Conservation (phyloP, 2,113 vertebrate species). For the Gnathochromis pfefferi region DNA sequence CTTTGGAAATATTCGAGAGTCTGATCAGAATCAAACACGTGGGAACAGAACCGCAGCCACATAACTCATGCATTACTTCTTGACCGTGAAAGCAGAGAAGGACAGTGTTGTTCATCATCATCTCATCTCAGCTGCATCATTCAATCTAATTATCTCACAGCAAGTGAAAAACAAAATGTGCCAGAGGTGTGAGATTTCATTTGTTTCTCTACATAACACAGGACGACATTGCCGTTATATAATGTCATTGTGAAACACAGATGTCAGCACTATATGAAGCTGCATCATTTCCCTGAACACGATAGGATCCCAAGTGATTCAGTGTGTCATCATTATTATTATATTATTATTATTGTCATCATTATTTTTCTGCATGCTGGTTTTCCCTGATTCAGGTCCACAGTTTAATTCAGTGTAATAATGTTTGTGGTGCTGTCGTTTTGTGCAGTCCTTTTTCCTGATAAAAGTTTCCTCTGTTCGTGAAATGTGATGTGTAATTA, state of each 20-base stretch:
- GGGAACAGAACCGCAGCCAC: not conserved
- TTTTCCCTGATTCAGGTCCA: not conserved
- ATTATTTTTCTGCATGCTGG: not conserved
- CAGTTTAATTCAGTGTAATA: not conserved
- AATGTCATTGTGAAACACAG: not conserved
- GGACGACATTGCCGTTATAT: not conserved
- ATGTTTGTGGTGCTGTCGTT: not conserved
- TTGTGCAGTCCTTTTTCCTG: not conserved
- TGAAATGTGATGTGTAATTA: not conserved
- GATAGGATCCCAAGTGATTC: not conserved
- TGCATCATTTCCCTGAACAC: not conserved
- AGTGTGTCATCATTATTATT: not conserved
- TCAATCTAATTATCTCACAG: conserved; percentile 16
- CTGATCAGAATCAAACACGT: not conserved
- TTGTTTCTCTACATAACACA: conserved; percentile 1
- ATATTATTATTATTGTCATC: not conserved
- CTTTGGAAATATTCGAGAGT: not conserved
- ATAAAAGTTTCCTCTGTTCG: not conserved
- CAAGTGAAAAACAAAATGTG: conserved; percentile 2
- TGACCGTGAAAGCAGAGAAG: not conserved
- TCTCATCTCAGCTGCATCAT: not conserved
- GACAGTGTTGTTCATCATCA: not conserved
- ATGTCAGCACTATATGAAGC: conserved; percentile 1
- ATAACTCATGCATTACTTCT: not conserved
- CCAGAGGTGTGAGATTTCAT: conserved; percentile 36